Base-by-base conservation (phyloP, 1,140 invertebrate species). In the Euwallacea similis region DNA sequence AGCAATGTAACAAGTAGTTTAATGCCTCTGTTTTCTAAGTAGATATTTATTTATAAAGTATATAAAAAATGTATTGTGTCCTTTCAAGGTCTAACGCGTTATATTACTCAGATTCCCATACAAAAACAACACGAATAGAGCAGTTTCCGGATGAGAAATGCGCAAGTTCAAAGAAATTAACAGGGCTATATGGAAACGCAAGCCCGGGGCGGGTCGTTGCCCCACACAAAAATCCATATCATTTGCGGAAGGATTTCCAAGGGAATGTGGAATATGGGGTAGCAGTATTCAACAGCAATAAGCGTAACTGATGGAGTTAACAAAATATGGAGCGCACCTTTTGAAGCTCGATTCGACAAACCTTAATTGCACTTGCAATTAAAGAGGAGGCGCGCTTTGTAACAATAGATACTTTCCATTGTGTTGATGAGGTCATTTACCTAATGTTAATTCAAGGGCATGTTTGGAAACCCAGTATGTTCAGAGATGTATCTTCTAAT, bases 201-300 rank as follows among this genome's bases (percentile, higher is more conserved):
- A 50, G 46, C 46, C 13, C 46, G 2, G 13, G 9, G 13, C 9
- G 9, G 46, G 46, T 50, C 46, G 13, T 50, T 50, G 46, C 46
- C 46, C 46, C 13, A 50, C 46, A 50, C 46, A 50, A 50, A 50
- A 50, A 50, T 50, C 46, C 46, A 50, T 50, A 50, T 50, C 46
- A 50, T 50, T 50, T 50, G 9, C 46, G 46, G 46, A 13, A 50
- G 9, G 13, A 50, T 50, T 50, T 50, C 46, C 46, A 50, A 7
- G 13, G 46, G 46, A 50, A 50, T 13, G 46, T 10, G 9, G 2
- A 7, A 50, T 50, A 11, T 50, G 46, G 46, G 46, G 46, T 50
- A 33, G 46, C 6, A 11, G 9, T 50, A 50, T 10, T 50, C 13
- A 13, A 50, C 9, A 50, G 6, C 9, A 50, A 13, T 11, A 50